Conservation (phyloP, 2,797 vertebrate species). For the Numenius phaeopus region DNA sequence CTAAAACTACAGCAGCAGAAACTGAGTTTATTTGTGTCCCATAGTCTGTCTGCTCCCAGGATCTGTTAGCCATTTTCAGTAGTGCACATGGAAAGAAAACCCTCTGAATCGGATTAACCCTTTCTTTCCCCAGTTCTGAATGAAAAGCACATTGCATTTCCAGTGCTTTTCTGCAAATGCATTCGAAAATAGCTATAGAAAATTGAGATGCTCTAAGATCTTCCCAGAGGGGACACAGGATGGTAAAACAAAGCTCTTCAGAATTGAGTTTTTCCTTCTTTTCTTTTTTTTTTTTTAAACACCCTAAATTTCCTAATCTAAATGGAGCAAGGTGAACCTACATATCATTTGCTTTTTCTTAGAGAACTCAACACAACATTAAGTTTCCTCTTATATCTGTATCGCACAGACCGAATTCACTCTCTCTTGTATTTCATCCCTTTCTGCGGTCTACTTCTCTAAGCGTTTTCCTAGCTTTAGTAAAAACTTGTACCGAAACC, state of each 20-base stretch:
- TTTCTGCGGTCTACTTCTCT: not conserved
- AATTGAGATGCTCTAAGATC: not conserved
- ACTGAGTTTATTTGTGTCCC: slow-evolving; percentile 65
- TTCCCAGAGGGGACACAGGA: not conserved
- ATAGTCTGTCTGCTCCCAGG: not conserved
- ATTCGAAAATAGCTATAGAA: not conserved
- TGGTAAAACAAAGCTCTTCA: not conserved
- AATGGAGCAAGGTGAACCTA: not conserved
- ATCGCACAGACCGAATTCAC: not conserved
- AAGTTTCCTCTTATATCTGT: not conserved
- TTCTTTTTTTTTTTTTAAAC: not conserved
- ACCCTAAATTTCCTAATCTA: not conserved
- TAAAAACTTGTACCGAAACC: not conserved
- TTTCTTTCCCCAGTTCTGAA: not conserved
- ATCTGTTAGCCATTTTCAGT: slow-evolving; percentile 42
- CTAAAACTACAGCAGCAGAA: slow-evolving; percentile 64
- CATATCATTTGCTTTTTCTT: not conserved
- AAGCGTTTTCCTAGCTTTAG: not conserved
- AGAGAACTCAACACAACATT: not conserved
- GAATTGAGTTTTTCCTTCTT: not conserved
- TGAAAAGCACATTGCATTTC: not conserved
- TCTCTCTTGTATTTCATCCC: not conserved
- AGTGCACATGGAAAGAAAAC: not conserved
- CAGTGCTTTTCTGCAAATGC: not conserved
- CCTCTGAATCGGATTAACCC: not conserved